Conservation (phyloP, 2,113 vertebrate species). For the Sylvilagus bachmani region DNA sequence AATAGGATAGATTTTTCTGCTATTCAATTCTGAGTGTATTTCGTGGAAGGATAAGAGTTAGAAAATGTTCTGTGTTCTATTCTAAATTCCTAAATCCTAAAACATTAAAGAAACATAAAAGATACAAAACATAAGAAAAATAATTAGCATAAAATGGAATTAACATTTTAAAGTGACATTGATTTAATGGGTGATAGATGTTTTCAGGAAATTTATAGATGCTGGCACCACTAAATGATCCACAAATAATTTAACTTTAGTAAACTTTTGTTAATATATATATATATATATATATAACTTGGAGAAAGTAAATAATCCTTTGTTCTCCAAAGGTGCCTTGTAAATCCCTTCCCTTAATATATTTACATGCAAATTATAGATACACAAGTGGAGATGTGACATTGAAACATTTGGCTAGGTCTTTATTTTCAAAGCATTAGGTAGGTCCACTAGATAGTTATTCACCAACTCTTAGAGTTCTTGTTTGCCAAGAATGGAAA, state of each 20-base stretch:
- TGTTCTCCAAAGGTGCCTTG: not conserved
- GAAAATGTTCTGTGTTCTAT: not conserved
- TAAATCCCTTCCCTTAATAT: not conserved
- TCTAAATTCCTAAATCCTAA: conserved; percentile 17
- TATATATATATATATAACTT: not conserved
- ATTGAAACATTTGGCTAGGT: too few relatives aligned
- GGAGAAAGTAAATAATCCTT: not conserved
- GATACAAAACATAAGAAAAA: too few relatives aligned
- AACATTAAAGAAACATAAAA: not conserved
- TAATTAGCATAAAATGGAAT: not conserved
- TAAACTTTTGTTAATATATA: not conserved
- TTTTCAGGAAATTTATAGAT: not conserved
- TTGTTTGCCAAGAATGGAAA: not conserved
- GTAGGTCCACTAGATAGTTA: not conserved
- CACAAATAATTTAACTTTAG: not conserved
- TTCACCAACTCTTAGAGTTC: not conserved
- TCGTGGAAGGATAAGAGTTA: not conserved
- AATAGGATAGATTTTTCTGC: not conserved
- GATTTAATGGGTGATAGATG: not conserved
- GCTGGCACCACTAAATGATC: not conserved
- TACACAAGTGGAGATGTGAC: not conserved
- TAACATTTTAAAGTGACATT: not conserved
- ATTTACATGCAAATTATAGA: not conserved
- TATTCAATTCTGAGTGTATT: conserved; percentile 16
- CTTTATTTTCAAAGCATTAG: not conserved